Conservation (phyloP, 2,888 invertebrate genomes). For the Drosophila kuntzei region DNA sequence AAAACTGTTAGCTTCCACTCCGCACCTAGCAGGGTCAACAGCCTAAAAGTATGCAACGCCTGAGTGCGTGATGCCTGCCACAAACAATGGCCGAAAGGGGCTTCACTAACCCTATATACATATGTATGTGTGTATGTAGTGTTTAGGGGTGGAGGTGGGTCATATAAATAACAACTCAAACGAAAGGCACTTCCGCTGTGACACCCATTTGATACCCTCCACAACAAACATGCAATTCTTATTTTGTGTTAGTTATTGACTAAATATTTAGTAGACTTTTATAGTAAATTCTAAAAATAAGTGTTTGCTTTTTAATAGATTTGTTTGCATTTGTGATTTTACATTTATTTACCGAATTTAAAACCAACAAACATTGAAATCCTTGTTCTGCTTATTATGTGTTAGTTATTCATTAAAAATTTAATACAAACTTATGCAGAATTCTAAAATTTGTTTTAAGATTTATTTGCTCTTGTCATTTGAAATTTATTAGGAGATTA, state of each 20-base stretch:
- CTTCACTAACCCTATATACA: slow-evolving; percentile 36
- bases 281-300: background rate
- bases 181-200: slow-evolving; percentile 10
- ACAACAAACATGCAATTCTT: background rate
- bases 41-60: slow-evolving; percentile 78
- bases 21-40: slow-evolving; percentile 68
- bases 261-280: slow-evolving; percentile 5
- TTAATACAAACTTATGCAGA: no score
- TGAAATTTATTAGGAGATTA: no score
- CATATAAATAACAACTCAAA: slow-evolving; percentile 11
- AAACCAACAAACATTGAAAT: background rate
- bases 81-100: slow-evolving; percentile 48
- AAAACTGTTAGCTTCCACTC: background rate
- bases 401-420: no score
- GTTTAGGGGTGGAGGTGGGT: background rate
- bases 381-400: no score
- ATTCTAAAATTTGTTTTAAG: no score
- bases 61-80: slow-evolving; percentile 56
- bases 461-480: no score
- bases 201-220: slow-evolving; percentile 30
- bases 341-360: background rate
- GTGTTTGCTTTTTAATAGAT: background rate
- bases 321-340: background rate
- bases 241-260: slow-evolving; percentile 5
- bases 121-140: background rate